phyloP scores from a whole-genome alignment of 2,797 vertebrate species.

The Thamnophis elegans region DNA sequence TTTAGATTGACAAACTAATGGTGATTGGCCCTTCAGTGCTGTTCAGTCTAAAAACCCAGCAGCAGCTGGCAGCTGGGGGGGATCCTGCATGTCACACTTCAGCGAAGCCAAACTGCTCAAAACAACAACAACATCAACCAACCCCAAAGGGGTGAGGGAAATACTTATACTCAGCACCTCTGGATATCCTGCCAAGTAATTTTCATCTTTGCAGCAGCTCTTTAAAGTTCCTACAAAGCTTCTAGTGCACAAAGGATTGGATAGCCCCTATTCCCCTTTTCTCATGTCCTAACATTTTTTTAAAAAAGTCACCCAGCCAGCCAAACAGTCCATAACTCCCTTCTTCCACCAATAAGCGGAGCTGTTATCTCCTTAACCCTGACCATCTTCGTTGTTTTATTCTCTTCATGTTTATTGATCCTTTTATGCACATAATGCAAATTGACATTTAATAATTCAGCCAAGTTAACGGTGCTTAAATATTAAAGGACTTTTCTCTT shows the following conservation, averaged over 20 bases:
- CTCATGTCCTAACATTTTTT: constrained; percentile 29
- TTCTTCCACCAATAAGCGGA: constrained; percentile 49
- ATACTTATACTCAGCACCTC: not conserved
- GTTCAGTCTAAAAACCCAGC: not conserved
- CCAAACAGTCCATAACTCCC: constrained; percentile 12
- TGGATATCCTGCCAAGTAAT: constrained; percentile 45
- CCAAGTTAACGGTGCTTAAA: constrained; percentile 73
- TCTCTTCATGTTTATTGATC: constrained; percentile 70
- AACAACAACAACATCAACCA: constrained; percentile 1
- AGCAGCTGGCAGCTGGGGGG: constrained; percentile 3
- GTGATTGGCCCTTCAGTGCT: not conserved
- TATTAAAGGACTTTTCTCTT: constrained; percentile 74
- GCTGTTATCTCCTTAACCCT: constrained; percentile 53
- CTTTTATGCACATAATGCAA: constrained; percentile 74
- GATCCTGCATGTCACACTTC: not conserved
- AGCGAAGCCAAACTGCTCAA: constrained; percentile 17
- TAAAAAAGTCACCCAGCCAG: constrained; percentile 25
- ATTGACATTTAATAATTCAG: constrained; percentile 77
- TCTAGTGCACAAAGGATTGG: constrained; percentile 21
- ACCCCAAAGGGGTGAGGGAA: constrained; percentile 33
- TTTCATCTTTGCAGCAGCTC: constrained; percentile 50
- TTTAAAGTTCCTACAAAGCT: constrained; percentile 16
- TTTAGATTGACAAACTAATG: constrained; percentile 1
- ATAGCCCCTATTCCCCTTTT: constrained; percentile 25
- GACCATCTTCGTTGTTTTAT: constrained; percentile 54